Conservation (phyloP, 2,797 vertebrate species). For the Emys orbicularis region DNA sequence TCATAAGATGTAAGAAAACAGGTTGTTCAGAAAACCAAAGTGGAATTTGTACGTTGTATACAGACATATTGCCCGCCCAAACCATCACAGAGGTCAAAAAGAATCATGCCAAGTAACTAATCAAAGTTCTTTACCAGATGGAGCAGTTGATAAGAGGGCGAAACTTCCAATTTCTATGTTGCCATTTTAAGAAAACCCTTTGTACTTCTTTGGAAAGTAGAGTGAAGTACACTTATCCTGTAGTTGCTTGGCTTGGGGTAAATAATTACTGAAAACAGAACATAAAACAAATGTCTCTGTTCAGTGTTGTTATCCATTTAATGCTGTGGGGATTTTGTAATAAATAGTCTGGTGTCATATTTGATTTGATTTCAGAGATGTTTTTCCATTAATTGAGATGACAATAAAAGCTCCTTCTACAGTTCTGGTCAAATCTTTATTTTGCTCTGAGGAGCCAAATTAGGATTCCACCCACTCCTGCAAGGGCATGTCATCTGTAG, state of each 20-base stretch:
- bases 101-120: background rate
- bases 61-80: background rate
- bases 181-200: background rate
- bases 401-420: background rate
- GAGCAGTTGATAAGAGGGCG: background rate
- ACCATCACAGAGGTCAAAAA: background rate
- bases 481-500: background rate
- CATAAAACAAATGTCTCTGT: background rate
- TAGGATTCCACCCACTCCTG: constrained; percentile 20
- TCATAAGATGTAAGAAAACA: background rate
- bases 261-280: constrained; percentile 7
- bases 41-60: background rate
- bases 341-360: constrained; percentile 9
- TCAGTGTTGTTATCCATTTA: background rate
- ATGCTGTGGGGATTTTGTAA: background rate
- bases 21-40: background rate
- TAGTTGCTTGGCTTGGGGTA: background rate
- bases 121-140: background rate
- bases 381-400: constrained; percentile 14
- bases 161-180: background rate
- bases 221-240: background rate
- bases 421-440: constrained; percentile 27
- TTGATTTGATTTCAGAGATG: constrained; percentile 26
- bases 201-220: background rate
- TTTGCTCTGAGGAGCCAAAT: constrained; percentile 30